These are phyloP conservation scores for Callionymus lyra DNA, from an alignment of 2,113 vertebrate species.

Conservation along the genomic window DNA sequence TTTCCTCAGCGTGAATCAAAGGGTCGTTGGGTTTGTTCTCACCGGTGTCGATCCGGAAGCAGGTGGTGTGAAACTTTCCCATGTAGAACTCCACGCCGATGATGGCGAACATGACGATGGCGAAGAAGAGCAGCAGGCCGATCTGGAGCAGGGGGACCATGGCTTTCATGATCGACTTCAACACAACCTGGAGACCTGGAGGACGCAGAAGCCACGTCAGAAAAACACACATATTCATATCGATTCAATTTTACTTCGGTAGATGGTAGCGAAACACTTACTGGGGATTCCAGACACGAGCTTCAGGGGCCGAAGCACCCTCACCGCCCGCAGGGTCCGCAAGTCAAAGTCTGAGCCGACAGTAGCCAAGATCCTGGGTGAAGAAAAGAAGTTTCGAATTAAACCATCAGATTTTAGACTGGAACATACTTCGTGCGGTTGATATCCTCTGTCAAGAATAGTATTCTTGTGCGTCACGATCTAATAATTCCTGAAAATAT, in stretches of 20 bases:
- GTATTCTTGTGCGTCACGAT: too few relatives aligned
- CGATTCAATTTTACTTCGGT: not conserved
- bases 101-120: constrained; percentile 98
- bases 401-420: too few relatives aligned
- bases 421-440: too few relatives aligned
- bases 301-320: constrained; percentile 89
- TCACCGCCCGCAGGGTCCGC: constrained; percentile 83
- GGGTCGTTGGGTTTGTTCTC: constrained; percentile 32
- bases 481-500: too few relatives aligned
- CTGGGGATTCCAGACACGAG: constrained; percentile 96
- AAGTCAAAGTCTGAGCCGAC: constrained; percentile 92
- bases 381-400: too few relatives aligned
- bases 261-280: constrained; percentile 61
- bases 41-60: constrained; percentile 82
- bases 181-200: constrained; percentile 90
- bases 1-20: constrained; percentile 1
- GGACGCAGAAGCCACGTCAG: not conserved
- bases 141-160: constrained; percentile 98
- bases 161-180: constrained; percentile 99
- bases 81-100: constrained; percentile 98
- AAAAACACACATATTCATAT: not conserved
- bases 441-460: too few relatives aligned
- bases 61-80: constrained; percentile 93
- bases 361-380: constrained; percentile 81
- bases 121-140: constrained; percentile 91